Percentiles rank a stretch among this genome's conserved stretches.
These are phyloP conservation scores for Campoletis raptor DNA, from an alignment of 2,888 invertebrate species.

Conservation along the genomic window DNA sequence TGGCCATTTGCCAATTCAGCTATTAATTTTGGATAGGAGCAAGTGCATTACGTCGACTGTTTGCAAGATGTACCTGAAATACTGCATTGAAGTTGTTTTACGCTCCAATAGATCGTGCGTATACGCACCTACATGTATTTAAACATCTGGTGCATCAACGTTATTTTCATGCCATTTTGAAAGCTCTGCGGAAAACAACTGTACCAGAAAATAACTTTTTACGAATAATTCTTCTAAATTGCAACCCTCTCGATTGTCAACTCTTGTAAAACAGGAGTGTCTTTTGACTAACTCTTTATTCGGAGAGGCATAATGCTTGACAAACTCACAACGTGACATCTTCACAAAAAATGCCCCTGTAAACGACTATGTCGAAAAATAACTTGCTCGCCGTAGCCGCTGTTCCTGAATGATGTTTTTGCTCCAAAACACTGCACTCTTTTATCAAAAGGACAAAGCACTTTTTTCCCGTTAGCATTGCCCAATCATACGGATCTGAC, in stretches of 20 bases:
- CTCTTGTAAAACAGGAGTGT: neutral
- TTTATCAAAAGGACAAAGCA: neutral
- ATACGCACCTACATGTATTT: neutral
- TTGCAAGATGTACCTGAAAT: conserved; percentile 26
- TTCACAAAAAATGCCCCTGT: neutral
- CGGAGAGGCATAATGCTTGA: neutral
- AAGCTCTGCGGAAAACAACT: neutral
- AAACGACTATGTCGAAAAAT: neutral
- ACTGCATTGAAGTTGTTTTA: conserved; percentile 3
- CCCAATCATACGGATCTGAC: neutral
- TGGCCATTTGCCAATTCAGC: conserved; percentile 36
- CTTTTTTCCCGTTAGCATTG: conserved; percentile 2
- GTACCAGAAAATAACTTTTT: neutral
- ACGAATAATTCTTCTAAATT: neutral
- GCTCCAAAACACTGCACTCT: neutral
- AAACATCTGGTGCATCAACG: neutral
- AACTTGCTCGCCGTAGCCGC: neutral
- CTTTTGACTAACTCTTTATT: neutral
- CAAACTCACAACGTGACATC: neutral
- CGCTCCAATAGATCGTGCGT: conserved; percentile 10
- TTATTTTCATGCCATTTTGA: neutral
- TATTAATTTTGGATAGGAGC: conserved; percentile 26
- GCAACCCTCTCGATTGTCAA: neutral
- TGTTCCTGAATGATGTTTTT: neutral
- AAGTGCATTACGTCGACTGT: conserved; percentile 28